A percentile compares a stretch with the other conserved stretches of the same genome.
These are phyloP conservation scores for Parotocinclus haroldoi DNA, from an alignment of 2,797 vertebrate genomes.

Conservation along the genomic window DNA sequence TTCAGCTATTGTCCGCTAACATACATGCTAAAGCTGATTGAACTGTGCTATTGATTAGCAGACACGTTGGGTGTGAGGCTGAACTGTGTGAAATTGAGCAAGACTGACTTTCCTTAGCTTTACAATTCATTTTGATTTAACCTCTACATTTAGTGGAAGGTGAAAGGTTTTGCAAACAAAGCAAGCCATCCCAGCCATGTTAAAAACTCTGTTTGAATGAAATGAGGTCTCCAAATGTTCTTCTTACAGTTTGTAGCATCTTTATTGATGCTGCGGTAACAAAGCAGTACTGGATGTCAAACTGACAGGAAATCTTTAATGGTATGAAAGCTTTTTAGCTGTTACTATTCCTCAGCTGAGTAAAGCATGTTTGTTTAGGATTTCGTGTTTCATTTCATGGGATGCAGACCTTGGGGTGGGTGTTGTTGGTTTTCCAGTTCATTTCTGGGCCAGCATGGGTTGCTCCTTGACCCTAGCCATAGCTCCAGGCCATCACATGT, in stretches of 20 bases:
- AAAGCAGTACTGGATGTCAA: conserved; percentile 6
- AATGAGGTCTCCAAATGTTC: conserved; percentile 27
- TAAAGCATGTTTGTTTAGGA: background rate
- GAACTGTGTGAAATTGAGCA: background rate
- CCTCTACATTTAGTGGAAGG: background rate
- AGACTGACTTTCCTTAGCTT: background rate
- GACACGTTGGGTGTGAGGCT: background rate
- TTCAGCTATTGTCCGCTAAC: background rate
- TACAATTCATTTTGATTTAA: background rate
- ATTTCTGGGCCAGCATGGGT: no score
- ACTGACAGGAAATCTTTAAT: conserved; percentile 9
- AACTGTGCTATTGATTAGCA: background rate
- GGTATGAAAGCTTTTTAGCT: background rate
- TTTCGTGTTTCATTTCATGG: no score
- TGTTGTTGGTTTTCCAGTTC: no score
- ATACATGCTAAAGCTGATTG: background rate
- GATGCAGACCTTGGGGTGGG: no score
- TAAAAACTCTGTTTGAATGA: background rate
- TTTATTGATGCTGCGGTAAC: background rate
- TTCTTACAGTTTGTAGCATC: conserved; percentile 11
- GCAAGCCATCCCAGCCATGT: no score
- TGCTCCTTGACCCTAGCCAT: no score
- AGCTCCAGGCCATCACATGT: no score
- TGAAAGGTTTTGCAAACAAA: background rate
- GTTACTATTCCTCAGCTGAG: background rate